Percentiles rank a stretch among this genome's conserved stretches.
Conservation (phyloP, 2,113 vertebrate genomes). For the Tichodroma muraria region DNA sequence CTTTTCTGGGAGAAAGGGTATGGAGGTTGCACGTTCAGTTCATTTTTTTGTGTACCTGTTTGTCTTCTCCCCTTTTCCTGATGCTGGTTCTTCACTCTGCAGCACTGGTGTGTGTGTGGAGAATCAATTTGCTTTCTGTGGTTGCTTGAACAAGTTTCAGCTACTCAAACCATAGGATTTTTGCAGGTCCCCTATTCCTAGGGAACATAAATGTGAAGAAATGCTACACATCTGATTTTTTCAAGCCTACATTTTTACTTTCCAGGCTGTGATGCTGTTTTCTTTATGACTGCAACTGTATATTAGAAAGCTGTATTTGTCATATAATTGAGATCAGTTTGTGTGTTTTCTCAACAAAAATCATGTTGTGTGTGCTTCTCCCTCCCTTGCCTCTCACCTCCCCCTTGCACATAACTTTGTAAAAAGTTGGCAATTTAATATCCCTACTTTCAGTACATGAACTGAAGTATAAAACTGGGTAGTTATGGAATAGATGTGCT, state of each 20-base stretch:
- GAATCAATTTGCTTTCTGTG: background rate
- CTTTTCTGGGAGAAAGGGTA: background rate
- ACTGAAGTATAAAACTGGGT: background rate
- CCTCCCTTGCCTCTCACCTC: background rate
- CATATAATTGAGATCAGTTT: background rate
- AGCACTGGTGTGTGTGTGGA: background rate
- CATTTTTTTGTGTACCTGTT: background rate
- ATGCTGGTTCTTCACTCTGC: background rate
- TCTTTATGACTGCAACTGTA: background rate
- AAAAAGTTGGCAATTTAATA: background rate
- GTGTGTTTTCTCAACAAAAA: background rate
- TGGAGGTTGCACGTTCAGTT: background rate
- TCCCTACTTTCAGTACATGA: background rate
- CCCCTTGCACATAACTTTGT: fast-evolving
- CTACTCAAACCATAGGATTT: background rate
- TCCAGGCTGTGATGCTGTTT: background rate
- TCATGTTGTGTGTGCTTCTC: background rate
- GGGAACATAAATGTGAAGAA: background rate
- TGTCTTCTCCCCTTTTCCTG: background rate
- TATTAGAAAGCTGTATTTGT: background rate
- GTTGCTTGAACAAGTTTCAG: background rate
- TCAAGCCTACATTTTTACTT: background rate
- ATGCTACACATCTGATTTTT: background rate
- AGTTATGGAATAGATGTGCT: background rate
- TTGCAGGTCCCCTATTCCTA: background rate